These are phyloP conservation scores for Bombyx mori DNA, from an alignment of 1,140 invertebrate species.

Conservation along the genomic window DNA sequence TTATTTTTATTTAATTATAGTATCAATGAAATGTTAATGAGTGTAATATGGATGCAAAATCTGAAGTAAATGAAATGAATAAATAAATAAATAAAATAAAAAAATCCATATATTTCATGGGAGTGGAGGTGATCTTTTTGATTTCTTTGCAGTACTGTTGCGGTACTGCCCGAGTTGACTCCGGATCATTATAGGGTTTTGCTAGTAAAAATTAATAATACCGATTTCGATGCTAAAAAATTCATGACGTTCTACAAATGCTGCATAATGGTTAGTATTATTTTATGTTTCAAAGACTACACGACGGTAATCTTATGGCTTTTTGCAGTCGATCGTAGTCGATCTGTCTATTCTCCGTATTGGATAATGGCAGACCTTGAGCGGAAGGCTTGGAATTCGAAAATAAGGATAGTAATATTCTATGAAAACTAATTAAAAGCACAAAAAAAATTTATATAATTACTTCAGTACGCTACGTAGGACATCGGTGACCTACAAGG, in stretches of 20 bases:
- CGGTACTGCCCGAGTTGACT: background rate
- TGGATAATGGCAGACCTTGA: background rate
- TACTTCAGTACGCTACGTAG: background rate
- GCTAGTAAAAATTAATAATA: background rate
- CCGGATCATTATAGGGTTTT: constrained; percentile 3
- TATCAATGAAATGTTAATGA: no score
- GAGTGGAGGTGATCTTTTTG: background rate
- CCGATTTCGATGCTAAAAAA: background rate
- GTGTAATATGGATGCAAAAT: no score
- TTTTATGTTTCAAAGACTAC: no score
- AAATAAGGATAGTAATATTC: background rate
- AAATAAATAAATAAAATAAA: no score
- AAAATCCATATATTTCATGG: background rate
- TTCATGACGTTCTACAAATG: constrained; percentile 3
- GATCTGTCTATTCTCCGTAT: background rate
- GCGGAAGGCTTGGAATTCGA: background rate
- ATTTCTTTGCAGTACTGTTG: background rate
- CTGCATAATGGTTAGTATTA: background rate
- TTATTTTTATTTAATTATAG: no score
- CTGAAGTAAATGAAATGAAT: no score
- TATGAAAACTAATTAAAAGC: no score
- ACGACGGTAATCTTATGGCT: background rate
- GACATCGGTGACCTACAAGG: no score
- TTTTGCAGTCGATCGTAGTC: background rate
- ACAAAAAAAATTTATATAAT: no score